Base-by-base conservation (phyloP, 2,797 vertebrate genomes). In the Cirrhinus molitorella region DNA sequence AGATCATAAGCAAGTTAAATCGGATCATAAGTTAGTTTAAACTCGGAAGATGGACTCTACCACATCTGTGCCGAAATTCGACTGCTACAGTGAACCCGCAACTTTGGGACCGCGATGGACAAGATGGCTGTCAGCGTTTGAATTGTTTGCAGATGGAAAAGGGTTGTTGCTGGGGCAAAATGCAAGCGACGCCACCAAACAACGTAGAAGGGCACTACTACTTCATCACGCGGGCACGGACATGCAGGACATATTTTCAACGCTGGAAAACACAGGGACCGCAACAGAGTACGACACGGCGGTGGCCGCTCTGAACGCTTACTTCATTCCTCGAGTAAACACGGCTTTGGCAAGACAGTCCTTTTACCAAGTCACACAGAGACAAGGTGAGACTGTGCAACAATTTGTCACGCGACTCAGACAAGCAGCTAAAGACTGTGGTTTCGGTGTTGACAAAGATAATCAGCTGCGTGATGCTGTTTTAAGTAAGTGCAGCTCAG, bases 301-400 rank as follows among this genome's bases (percentile, higher is more conserved):
- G 1, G 47, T 75, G 6, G 13, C 5, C 0, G 23, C 51, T 9
- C 25, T 85, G 12, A 85, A 86, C 6, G 12, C 9, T 0, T 82
- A 86, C 70, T 86, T 88, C 7, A 23, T 85, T 14, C 83, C 61
- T 1, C 47, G 51, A 63, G 66, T 85, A 3, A 87, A 85, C 11
- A 12, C 68, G 31, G 47, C 66, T 5, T 74, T 74, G 19, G 77
- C 81, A 16, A 13, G 67, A 19, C 73, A 85, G 3, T 57, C 28
- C 3, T 85, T 87, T 11, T 40, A 84, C 14, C 84, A 84, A 9
- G 1, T 85, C 19, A 13, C 16, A 3, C 82, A 87, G 12, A 84
- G 63, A 7, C 40, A 13, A 68, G 84, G 79, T 80, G 82, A 89
- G 82, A 87, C 70, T 28, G 79, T 84, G 3, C 81, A 85, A 66